phyloP scores from a whole-genome alignment of 1,140 invertebrate genomes.

The Drosophila erecta region DNA sequence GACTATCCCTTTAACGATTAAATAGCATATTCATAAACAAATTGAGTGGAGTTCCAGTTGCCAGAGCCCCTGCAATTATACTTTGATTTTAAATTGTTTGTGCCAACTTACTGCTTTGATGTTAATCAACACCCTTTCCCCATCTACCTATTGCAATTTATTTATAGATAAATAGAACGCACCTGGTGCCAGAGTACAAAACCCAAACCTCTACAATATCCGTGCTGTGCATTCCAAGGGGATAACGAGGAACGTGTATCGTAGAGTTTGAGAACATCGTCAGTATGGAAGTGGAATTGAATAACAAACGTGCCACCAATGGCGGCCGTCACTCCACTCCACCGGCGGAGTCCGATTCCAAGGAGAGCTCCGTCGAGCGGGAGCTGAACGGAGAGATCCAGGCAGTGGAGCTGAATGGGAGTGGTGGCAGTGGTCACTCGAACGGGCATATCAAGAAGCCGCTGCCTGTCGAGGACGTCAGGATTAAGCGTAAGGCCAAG shows the following conservation, averaged over 20 bases:
- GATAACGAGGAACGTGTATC: slow-evolving; percentile 1
- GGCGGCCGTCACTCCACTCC: slow-evolving; percentile 23
- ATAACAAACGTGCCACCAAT: slow-evolving; percentile 56
- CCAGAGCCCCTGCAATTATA: no score
- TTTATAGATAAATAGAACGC: slow-evolving; percentile 32
- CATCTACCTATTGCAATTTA: slow-evolving; percentile 1
- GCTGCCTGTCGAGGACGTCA: slow-evolving; percentile 72
- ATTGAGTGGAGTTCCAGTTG: not conserved
- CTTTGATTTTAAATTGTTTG: not conserved
- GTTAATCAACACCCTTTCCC: not conserved
- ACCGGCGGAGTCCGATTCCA: slow-evolving; percentile 59
- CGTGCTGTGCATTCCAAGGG: slow-evolving; percentile 27
- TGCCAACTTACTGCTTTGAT: not conserved
- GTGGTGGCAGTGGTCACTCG: slow-evolving; percentile 46
- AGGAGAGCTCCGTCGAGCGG: slow-evolving; percentile 82
- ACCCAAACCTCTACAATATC: slow-evolving; percentile 6
- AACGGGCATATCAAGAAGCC: slow-evolving; percentile 78
- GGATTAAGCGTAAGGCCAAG: slow-evolving; percentile 78
- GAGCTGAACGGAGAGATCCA: slow-evolving; percentile 79
- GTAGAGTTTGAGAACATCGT: not conserved
- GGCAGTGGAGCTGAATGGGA: slow-evolving; percentile 73
- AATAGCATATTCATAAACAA: not conserved
- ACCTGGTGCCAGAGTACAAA: slow-evolving; percentile 73
- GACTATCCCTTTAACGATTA: not conserved
- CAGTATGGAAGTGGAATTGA: slow-evolving; percentile 68